Percentiles rank a stretch among this genome's conserved stretches.
These are phyloP conservation scores for Chrysaora quinquecirrha DNA, from an alignment of 30 jellyfish, hydroid and myxozoan species.

Conservation along the genomic window DNA sequence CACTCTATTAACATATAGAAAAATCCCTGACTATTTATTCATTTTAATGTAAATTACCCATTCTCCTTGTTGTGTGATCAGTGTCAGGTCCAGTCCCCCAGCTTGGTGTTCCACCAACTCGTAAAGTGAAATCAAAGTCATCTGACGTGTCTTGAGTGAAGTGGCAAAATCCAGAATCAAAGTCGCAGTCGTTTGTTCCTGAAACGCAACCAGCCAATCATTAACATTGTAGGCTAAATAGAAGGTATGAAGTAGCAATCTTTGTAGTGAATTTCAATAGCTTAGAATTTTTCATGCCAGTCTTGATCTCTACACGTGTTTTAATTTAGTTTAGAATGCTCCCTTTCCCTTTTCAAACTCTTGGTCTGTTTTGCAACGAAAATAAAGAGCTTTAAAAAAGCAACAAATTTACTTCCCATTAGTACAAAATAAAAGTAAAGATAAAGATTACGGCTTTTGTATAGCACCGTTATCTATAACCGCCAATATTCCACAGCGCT, in stretches of 20 bases:
- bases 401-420: too few relatives aligned
- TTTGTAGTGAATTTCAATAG: too few relatives aligned
- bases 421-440: too few relatives aligned
- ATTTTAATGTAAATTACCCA: slow-evolving; percentile 57
- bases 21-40: neutral
- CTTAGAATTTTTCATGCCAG: too few relatives aligned
- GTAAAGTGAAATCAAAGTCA: slow-evolving; percentile 76
- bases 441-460: too few relatives aligned
- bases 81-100: slow-evolving; percentile 86
- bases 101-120: slow-evolving; percentile 83
- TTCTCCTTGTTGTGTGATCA: slow-evolving; percentile 88
- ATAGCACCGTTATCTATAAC: too few relatives aligned
- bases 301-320: too few relatives aligned
- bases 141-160: slow-evolving; percentile 73
- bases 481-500: too few relatives aligned
- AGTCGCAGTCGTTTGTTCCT: slow-evolving; percentile 72
- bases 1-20: neutral
- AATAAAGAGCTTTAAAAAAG: too few relatives aligned
- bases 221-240: neutral
- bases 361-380: too few relatives aligned
- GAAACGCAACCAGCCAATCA: neutral
- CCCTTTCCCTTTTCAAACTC: too few relatives aligned
- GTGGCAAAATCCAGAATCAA: slow-evolving; percentile 75
- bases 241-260: neutral
- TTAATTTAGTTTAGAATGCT: too few relatives aligned